phyloP scores from a whole-genome alignment of 2,888 invertebrate species.

The Agonopterix arenella region DNA sequence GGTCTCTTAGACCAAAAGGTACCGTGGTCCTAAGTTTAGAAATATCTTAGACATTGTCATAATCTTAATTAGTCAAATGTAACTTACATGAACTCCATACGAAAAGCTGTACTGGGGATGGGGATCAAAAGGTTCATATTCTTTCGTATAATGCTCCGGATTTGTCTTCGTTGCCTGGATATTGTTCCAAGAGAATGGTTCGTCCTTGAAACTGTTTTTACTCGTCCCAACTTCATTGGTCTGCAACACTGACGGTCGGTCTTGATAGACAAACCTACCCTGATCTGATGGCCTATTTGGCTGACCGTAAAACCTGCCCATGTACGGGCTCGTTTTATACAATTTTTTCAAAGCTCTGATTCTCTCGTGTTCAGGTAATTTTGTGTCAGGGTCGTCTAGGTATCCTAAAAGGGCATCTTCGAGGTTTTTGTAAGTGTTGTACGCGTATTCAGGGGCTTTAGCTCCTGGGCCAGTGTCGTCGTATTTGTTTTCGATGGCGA shows the following conservation, averaged over 20 bases:
- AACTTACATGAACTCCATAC: slow-evolving; percentile 60
- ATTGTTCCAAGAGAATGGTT: slow-evolving; percentile 22
- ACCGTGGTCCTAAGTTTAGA: too few species aligned
- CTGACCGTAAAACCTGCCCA: too few species aligned
- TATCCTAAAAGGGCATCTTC: slow-evolving; percentile 55
- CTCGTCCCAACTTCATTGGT: too few species aligned
- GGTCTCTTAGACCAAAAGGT: too few species aligned
- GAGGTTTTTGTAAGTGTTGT: slow-evolving; percentile 48
- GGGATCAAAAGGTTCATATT: slow-evolving; percentile 21
- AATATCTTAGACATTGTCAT: too few species aligned
- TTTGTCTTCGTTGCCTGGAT: slow-evolving; percentile 26
- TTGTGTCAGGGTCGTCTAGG: slow-evolving; percentile 57
- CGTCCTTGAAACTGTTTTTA: too few species aligned
- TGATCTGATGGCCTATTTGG: too few species aligned
- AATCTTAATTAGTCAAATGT: not conserved
- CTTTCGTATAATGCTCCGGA: slow-evolving; percentile 33
- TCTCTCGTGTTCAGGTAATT: slow-evolving; percentile 49
- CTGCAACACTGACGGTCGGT: too few species aligned
- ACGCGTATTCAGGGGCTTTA: slow-evolving; percentile 43
- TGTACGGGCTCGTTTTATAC: not conserved
- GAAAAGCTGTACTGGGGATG: slow-evolving; percentile 48
- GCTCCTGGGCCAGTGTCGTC: slow-evolving; percentile 69
- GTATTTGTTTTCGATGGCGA: slow-evolving; percentile 62
- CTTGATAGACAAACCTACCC: too few species aligned
- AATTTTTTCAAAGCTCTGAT: slow-evolving; percentile 27